These are phyloP conservation scores for Pinctada fucata DNA, from an alignment of 2,888 invertebrate genomes.

Conservation along the genomic window DNA sequence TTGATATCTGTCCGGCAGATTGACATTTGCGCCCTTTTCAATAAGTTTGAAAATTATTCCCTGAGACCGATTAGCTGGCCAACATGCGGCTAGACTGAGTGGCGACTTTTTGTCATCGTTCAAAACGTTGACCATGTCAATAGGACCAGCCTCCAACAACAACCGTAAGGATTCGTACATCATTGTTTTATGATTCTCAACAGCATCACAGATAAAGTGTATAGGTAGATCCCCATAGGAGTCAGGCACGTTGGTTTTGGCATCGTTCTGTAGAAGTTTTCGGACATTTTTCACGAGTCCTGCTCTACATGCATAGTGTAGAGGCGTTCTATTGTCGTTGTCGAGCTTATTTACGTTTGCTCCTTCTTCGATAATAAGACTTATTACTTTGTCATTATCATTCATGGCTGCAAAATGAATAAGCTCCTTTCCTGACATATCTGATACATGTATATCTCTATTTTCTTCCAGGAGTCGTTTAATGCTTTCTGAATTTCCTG, in stretches of 20 bases:
- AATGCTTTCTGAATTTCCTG: constrained; percentile 17
- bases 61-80: constrained; percentile 16
- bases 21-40: constrained; percentile 11
- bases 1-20: constrained; percentile 12
- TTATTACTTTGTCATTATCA: not conserved
- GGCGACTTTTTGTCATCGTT: constrained; percentile 25
- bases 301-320: constrained; percentile 20
- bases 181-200: not conserved
- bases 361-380: not conserved
- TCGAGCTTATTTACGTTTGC: not conserved
- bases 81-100: constrained; percentile 32
- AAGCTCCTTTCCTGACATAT: not conserved
- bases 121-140: not conserved
- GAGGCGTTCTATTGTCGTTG: not conserved
- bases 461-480: not conserved
- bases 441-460: not conserved
- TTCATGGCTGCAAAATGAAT: constrained; percentile 11
- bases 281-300: constrained; percentile 2
- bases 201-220: not conserved
- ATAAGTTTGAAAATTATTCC: constrained; percentile 18
- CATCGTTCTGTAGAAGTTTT: constrained; percentile 3
- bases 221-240: constrained; percentile 1
- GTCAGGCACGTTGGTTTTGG: not conserved
- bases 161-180: not conserved
- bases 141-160: not conserved